Evolutionary conservation across 2,113 vertebrate species (phyloP), one percentile per base, ranked within the genome.

Genomic region (Gymnogyps californianus): DNA sequence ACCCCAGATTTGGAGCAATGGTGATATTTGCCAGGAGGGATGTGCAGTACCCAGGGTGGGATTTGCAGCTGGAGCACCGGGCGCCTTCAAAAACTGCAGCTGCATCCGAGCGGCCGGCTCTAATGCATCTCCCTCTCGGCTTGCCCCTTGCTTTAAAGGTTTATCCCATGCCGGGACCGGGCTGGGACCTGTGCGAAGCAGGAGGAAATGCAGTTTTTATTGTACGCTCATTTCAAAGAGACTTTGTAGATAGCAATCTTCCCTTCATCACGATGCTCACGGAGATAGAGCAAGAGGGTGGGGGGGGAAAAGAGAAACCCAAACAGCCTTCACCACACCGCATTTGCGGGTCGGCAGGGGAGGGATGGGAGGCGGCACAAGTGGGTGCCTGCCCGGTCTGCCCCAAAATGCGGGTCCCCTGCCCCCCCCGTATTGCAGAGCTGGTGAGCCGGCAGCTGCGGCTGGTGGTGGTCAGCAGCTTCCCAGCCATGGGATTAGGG

Each of bases 251-350:
- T 7, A 26, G 4, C 0, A 7, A 87, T 96, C 83, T 78, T 32
- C 7, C 7, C 52, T 85, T 54, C 38, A 10, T 28, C 9, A 1
- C 0, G 0, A 9, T 40, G 77, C 61, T 91, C 21, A 2, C 14
- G 16, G 78, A 1, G 58, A 38, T 3, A n/a, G 17, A 69, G 28
- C 22, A 18, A 18, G 47, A 26, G 25, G 21, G 12, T 28, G 14
- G 2, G 0, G 19, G 11, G 1, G 8, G 3, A 14, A 29, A 24
- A 22, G 19, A 24, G 24, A 49, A 75, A 36, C 10, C 49, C 17
- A 19, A 78, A 36, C 5, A 47, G 44, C 18, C 19, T 51, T 52
- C 1, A 10, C 18, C 11, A 18, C 4, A 3, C 18, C 18, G 9
- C 1, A 5, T 47, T 51, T 8, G 31, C 16, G 7, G 38, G 5